Evolutionary conservation across 2,888 invertebrate species (phyloP), one percentile per base, ranked within the genome.

Genomic region (Sussaba pulchella): DNA sequence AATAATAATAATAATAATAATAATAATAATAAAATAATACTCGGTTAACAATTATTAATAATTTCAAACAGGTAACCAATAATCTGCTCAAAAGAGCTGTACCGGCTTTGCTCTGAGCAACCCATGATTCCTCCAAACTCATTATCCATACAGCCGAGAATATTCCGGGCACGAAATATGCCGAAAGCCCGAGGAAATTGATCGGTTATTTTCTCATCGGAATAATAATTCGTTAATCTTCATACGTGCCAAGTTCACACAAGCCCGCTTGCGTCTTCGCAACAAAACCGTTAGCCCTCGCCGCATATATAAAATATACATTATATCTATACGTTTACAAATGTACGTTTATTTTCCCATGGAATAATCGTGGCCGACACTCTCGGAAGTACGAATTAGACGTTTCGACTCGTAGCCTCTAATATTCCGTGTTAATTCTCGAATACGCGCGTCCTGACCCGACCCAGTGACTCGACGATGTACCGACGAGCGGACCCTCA

Each of bases 381-480:
- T 80, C 76, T 81, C 81, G 81, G 76, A 81, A 81, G 76, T 81
- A 73, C 76, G 64, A 76, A 81, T 76, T 81, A 72, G 76, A 76
- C 31, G 72, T n/a, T 54, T 69, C 64, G 59, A 17, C 66, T 52
- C 26, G 45, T 39, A 64, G 43, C 61, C 70, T 75, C 70, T 61
- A 47, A 76, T 81, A 77, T 77, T 72, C 72, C 77, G 73, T 77
- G 73, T 81, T 81, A 81, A 81, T 81, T 77, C 73, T 73, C 31
- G 6, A 81, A 81, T 81, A 81, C 73, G 73, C 81, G 72, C 71
- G 61, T 81, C 39, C 36, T 73, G 81, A 81, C 81, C 77, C 54
- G 81, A 81, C 81, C 81, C 81, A 81, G 81, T 81, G 81, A 77
- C 81, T 73, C 47, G 17, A 4, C 41, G 14, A 66, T 36, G 17